phyloP scores from a whole-genome alignment of 1,140 invertebrate species.

The Pseudobourletiella spinata region DNA sequence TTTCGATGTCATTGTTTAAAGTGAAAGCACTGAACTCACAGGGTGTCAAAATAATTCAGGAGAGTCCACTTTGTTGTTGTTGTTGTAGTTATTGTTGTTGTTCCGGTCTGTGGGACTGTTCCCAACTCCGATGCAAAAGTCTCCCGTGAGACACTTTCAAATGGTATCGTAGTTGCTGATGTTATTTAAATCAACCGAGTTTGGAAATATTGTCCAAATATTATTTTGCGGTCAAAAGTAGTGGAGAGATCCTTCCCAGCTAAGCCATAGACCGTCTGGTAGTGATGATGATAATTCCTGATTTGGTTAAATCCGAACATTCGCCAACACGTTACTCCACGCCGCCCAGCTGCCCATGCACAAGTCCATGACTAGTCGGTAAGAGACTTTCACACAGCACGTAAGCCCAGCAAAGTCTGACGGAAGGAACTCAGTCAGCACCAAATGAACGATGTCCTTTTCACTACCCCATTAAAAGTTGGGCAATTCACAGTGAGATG shows the following conservation, averaged over 20 bases:
- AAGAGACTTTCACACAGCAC: background rate
- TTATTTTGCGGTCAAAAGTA: too few species aligned
- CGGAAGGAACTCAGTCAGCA: background rate
- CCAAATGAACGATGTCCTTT: background rate
- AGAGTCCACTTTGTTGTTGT: background rate
- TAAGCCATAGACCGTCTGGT: too few species aligned
- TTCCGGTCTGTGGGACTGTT: too few species aligned
- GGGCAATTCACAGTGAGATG: slow-evolving; percentile 6
- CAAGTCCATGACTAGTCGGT: background rate
- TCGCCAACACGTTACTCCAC: background rate
- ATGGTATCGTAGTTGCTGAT: background rate
- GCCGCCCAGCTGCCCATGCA: background rate
- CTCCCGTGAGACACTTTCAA: too few species aligned
- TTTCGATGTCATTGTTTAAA: slow-evolving; percentile 21
- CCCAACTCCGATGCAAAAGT: too few species aligned
- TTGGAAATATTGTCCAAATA: too few species aligned
- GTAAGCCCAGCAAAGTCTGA: background rate
- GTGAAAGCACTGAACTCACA: too few species aligned
- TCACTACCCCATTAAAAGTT: background rate
- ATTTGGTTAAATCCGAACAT: background rate
- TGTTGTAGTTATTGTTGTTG: background rate
- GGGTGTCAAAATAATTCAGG: too few species aligned
- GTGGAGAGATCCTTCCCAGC: too few species aligned
- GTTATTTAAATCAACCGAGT: background rate
- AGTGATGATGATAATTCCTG: background rate